phyloP scores from a whole-genome alignment of 2,797 vertebrate species.

The Lepidocolaptes lacrymiger region DNA sequence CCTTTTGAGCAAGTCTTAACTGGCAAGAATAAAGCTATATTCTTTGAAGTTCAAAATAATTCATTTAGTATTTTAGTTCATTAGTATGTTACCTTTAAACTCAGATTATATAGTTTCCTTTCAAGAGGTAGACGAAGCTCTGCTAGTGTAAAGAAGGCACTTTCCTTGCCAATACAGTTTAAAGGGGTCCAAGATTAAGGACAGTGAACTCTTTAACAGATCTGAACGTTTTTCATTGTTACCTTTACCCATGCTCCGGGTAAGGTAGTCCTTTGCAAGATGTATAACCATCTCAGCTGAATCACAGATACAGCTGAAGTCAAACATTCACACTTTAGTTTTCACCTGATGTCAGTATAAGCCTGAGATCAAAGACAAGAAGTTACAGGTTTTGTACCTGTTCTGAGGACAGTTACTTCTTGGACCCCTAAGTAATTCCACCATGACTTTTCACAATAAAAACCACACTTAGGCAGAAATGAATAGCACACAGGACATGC shows the following conservation, averaged over 20 bases:
- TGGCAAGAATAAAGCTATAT: background rate
- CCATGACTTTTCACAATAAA: constrained; percentile 23
- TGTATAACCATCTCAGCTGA: background rate
- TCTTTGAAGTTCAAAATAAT: background rate
- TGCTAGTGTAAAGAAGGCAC: background rate
- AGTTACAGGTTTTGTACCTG: background rate
- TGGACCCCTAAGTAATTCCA: constrained; percentile 39
- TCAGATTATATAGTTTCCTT: background rate
- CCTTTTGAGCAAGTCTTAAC: background rate
- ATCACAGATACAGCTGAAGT: background rate
- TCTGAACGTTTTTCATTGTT: background rate
- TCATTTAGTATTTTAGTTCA: background rate
- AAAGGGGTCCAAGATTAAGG: constrained; percentile 33
- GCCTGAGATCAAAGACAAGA: background rate
- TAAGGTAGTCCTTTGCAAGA: background rate
- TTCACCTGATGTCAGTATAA: background rate
- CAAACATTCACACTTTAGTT: background rate
- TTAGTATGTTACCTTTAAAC: constrained; percentile 2
- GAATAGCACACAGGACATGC: constrained; percentile 68
- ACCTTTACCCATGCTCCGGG: background rate
- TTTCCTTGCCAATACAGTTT: constrained; percentile 24
- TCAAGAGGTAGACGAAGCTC: background rate
- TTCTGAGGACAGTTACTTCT: background rate
- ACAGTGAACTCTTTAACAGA: background rate
- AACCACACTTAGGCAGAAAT: constrained; percentile 53